Evolutionary conservation across 2,113 vertebrate genomes (phyloP), one percentile per base, ranked within the genome.

Genomic region (Carassius gibelio): DNA sequence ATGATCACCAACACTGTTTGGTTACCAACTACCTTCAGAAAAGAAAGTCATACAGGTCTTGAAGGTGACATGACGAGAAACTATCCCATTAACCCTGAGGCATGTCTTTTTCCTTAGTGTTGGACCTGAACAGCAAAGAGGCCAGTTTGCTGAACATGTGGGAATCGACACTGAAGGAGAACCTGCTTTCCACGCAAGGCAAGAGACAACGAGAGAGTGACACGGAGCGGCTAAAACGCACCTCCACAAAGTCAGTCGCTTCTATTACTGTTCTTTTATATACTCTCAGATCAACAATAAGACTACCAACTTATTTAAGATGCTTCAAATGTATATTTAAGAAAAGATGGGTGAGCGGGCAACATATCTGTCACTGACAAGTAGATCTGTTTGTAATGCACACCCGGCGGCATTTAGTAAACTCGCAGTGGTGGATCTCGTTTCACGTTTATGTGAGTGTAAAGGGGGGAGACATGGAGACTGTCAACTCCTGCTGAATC

Each of bases 151-250:
- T 97, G 80, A 91, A 95, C 84, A 96, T 94, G 0, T 97, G 96
- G 96, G 96, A 97, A 76, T 93, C 94, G 0, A 94, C 95, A 66
- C 96, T 96, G 87, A 97, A 96, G 87, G 96, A 97, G 91, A 96
- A 94, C 76, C 92, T 95, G 75, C 92, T 97, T 17, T 90, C 94
- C 2, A 89, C 83, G 0, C 92, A 92, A 3, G 92, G 91, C 14
- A 94, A 95, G 83, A 91, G 87, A 45, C 92, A 94, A 64, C 91
- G 95, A 17, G 96, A 97, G 15, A 95, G 94, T 5, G 95, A 97
- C 91, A 91, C 94, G 0, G 95, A 95, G 66, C 90, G 94, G 0
- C 94, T 97, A 15, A 94, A 94, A 84, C 91, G 93, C 48, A 96
- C 94, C 0, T 96, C 96, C 4, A 88, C 93, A 87, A 97, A 97